Base-by-base conservation (phyloP, 2,888 invertebrate genomes). In the Idaea straminata region DNA sequence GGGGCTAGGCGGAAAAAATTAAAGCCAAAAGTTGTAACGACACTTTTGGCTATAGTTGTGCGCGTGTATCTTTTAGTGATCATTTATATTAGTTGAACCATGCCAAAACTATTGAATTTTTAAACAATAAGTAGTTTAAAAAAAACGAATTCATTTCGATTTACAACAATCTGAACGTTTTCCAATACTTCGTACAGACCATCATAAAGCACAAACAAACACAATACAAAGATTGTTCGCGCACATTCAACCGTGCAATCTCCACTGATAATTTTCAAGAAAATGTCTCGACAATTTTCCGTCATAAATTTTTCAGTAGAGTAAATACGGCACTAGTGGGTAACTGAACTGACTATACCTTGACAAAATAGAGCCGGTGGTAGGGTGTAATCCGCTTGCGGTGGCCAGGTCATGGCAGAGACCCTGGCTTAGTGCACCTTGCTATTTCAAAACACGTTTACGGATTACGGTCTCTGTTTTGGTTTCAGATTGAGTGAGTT, bases 331-430 rank as follows among this genome's bases (percentile, higher is more conserved):
- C 62, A 65, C 65, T 63, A 66, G 59, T 68, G 72, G 72, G 74
- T 72, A 71, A 72, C 71, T 73, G 74, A 70, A 71, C 67, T 66
- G 66, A 63, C 69, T 74, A 69, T 72, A 69, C 81, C 77, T 77
- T 80, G 80, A 82, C 81, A 83, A 79, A 81, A 80, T 75, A 76
- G 79, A 47, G 72, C 71, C 69, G 73, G 74, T 69, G 69, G 71
- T 70, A 64, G 68, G 66, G 71, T 71, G 77, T 85, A 86, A 86
- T 84, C 85, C 80, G 83, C 81, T 84, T 83, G 83, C 74, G 82
- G 81, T 71, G 67, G 25, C 62, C 75, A 79, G 80, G 81, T 80
- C 81, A 78, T 73, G 69, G 74, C 65, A 65, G 70, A 68, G 65
- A 67, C 70, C 73, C 64, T 36, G 65, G 68, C 72, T 70, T 67